Base-by-base conservation (phyloP, 2,113 vertebrate genomes). In the Chelonoidis abingdonii region DNA sequence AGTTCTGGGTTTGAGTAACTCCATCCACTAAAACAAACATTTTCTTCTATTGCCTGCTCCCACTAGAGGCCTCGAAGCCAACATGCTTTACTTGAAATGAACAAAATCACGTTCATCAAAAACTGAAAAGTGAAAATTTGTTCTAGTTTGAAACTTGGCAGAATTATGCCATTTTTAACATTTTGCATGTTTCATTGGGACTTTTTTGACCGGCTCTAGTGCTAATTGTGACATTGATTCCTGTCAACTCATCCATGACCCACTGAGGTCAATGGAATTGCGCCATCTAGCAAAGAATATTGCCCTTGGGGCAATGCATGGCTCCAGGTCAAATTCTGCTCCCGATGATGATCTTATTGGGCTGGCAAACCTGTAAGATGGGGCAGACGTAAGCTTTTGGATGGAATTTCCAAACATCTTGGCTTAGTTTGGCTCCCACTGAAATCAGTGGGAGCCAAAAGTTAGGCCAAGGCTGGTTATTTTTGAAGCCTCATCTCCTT, bases 161-260 rank as follows among this genome's bases (percentile, higher is more conserved):
- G n/a, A 3, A 0, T 25, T 38, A 4, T 10, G 52, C 9, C 2
- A 16, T 69, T 41, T 41, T 56, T 56, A 31, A 11, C 38, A 24
- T 35, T 31, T 41, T 11, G 31, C 10, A 6, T 62, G 7, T 54
- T 85, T 17, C 59, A 84, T 6, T 10, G 3, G 17, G 31, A 62
- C n/a, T n/a, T 69, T 35, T 27, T 47, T 8, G n/a, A 38, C 85
- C 2, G 14, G 5, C 50, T 29, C n/a, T 9, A 76, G 62, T 41
- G 11, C 13, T 62, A 13, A 6, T 2, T 44, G 50, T 52, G 50
- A 38, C 80, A 0, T 12, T 0, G 0, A 50, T 38, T 27, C 59
- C 52, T 13, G 57, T 6, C 38, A 5, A 47, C 69, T 12, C 0
- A 24, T 69, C 57, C 19, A 10, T 81, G 12, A 53, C 83, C 84